phyloP scores from a whole-genome alignment of 2,113 vertebrate species.

The Podocnemis expansa region DNA sequence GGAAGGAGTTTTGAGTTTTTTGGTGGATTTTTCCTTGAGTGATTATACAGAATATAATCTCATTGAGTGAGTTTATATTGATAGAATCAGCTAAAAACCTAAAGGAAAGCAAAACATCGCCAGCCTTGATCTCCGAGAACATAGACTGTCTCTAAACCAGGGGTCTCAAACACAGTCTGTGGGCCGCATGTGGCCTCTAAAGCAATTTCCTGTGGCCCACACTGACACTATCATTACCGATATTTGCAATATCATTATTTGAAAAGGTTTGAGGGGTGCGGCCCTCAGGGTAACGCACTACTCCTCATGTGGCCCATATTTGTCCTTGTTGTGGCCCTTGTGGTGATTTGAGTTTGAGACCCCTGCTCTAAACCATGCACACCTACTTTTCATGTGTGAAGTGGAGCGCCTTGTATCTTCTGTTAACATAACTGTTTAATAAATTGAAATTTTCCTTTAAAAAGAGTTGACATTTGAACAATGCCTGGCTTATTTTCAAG shows the following conservation, averaged over 20 bases:
- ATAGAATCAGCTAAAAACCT: neutral
- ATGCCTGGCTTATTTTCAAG: slow-evolving; percentile 27
- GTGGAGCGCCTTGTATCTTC: neutral
- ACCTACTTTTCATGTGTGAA: neutral
- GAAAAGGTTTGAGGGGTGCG: too few species aligned
- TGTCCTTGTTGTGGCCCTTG: too few species aligned
- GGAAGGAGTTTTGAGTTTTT: neutral
- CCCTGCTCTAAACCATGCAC: neutral
- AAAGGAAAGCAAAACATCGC: neutral
- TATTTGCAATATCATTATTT: too few species aligned
- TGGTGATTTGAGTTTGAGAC: too few species aligned
- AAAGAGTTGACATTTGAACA: neutral
- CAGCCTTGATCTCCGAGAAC: neutral
- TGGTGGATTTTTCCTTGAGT: too few species aligned
- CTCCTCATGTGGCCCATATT: too few species aligned
- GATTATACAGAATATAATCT: neutral
- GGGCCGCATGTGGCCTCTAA: too few species aligned
- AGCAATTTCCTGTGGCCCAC: too few species aligned
- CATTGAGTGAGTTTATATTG: neutral
- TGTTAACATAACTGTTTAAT: neutral
- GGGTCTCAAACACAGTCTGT: too few species aligned
- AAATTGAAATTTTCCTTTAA: slow-evolving; percentile 2
- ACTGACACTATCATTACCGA: too few species aligned
- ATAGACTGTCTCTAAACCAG: neutral
- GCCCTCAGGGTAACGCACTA: too few species aligned